Evolutionary conservation across 2,113 vertebrate species (phyloP).

Genomic region (Alces alces): DNA sequence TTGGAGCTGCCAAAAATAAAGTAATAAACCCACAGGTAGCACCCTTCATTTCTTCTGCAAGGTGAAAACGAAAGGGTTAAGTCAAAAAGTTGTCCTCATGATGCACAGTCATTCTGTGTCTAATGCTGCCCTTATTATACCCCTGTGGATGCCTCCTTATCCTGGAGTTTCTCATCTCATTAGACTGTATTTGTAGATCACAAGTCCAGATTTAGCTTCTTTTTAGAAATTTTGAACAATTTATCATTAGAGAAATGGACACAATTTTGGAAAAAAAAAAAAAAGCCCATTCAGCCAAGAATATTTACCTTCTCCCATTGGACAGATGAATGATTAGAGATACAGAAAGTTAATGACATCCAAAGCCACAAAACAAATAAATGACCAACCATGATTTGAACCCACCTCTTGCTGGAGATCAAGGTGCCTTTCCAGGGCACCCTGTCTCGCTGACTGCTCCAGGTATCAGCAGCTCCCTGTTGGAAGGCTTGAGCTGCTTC

Average conservation of each 20-base stretch:
- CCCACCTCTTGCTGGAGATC: background rate
- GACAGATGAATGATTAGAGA: background rate
- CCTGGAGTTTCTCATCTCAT: background rate
- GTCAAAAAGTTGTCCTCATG: too few species aligned
- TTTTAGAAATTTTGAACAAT: background rate
- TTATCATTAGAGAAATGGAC: background rate
- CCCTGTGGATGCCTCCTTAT: rapidly evolving
- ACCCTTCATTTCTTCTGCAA: background rate
- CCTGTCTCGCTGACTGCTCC: background rate
- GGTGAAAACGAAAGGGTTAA: background rate
- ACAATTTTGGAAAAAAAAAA: background rate
- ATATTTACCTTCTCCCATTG: background rate
- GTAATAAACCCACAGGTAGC: background rate
- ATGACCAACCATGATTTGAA: background rate
- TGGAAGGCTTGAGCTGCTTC: background rate
- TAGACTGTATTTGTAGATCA: too few species aligned
- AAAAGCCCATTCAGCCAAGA: too few species aligned
- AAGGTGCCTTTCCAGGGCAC: too few species aligned
- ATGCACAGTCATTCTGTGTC: rapidly evolving
- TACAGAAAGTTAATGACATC: background rate
- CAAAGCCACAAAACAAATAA: background rate
- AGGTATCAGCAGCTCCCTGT: background rate
- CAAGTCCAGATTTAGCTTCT: background rate
- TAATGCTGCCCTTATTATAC: background rate
- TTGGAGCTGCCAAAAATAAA: background rate